Base-by-base conservation (phyloP, 2,888 invertebrate genomes). In the Eupithecia exiguata region DNA sequence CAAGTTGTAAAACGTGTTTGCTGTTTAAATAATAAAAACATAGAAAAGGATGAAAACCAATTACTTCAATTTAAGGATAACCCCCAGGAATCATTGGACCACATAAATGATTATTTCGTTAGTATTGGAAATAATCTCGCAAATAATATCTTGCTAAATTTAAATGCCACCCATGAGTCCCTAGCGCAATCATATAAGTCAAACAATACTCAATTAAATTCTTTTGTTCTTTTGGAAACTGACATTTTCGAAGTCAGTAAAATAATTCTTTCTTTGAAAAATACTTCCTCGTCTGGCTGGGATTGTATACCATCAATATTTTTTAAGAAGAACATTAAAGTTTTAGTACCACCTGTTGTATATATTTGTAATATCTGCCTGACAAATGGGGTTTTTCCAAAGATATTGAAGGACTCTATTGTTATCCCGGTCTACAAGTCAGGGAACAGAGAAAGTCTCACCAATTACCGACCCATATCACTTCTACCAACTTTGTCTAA, bases 281-380 rank as follows among this genome's bases (percentile, higher is more conserved):
- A 68, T 68, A 49, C 46, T 49, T 49, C 68, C 5, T 68, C 68
- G 6, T 16, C n/a, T 0, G 68, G 68, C 25, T 35, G 35, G 46
- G 68, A 68, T 35, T 49, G 68, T 21, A 68, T 68, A 36, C 58
- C 68, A 7, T 58, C 68, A 14, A 58, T 38, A 53, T 58, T 58
- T 21, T n/a, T 69, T 38, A 69, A 69, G 21, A 58, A 53, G 21
- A 6, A 5, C 30, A 30, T 30, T 30, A 1, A 30, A 30, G 30
- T 30, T 3, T 4, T 30, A 30, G 30, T 4, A 30, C n/a, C 12
- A 21, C 53, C 21, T 38, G 58, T 58, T 21, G 38, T n/a, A n/a
- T 53, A 49, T n/a, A 6, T 53, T 16, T 49, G 49, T 49, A 68
- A 68, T 25, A 21, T 68, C 12, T 68, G 68, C 10, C 5, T 58